phyloP scores from a whole-genome alignment of 1,140 invertebrate genomes.

The Rhyzopertha dominica region DNA sequence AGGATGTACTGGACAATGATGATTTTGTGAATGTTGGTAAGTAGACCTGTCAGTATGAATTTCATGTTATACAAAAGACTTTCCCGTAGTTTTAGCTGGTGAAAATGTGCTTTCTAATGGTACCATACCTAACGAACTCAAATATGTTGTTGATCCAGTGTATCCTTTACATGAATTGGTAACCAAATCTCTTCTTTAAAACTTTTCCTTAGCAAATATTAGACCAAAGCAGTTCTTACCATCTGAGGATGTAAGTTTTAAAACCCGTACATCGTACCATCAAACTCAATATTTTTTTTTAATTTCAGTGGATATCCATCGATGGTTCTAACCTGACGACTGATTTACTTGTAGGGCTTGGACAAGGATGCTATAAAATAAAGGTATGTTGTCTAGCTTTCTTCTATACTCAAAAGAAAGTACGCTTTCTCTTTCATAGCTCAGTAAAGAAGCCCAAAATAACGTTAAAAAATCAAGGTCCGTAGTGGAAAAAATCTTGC shows the following conservation, averaged over 20 bases:
- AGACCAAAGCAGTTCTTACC: slow-evolving; percentile 14
- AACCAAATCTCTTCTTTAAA: background rate
- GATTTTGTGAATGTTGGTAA: slow-evolving; percentile 62
- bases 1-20: slow-evolving; percentile 58
- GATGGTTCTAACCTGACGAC: slow-evolving; percentile 56
- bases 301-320: slow-evolving; percentile 52
- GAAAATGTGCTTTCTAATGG: slow-evolving; percentile 51
- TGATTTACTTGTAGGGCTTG: slow-evolving; percentile 56
- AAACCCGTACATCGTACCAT: background rate
- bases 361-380: slow-evolving; percentile 56
- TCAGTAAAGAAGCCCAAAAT: slow-evolving; percentile 53
- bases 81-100: slow-evolving; percentile 53
- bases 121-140: slow-evolving; percentile 52
- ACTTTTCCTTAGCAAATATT: background rate
- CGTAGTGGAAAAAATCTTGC: slow-evolving; percentile 58
- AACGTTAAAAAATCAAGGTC: slow-evolving; percentile 52
- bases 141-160: slow-evolving; percentile 59
- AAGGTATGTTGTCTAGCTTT: slow-evolving; percentile 45
- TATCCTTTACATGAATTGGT: slow-evolving; percentile 42
- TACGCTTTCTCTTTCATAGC: slow-evolving; percentile 34
- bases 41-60: too few relatives aligned
- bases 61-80: too few relatives aligned
- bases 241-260: slow-evolving; percentile 12
- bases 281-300: slow-evolving; percentile 16
- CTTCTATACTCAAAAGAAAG: background rate